Evolutionary conservation across 2,113 vertebrate genomes (phyloP), one percentile per base, ranked within the genome.

Genomic region (Manacus vitellinus): DNA sequence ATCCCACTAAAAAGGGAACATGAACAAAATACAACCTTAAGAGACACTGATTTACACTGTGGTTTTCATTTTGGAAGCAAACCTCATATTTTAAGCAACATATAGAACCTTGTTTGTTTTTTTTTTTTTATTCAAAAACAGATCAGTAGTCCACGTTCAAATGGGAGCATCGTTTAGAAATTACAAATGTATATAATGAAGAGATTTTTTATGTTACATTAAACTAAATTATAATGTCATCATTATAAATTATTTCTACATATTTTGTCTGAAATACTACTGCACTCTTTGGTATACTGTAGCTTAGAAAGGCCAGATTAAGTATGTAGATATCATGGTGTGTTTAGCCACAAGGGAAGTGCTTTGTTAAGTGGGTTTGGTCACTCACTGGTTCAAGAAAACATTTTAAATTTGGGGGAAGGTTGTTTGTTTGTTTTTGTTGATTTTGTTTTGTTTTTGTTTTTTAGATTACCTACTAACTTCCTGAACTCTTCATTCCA

Each of bases 261-360:
- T 70, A 67, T 91, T 96, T 96, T 96, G 39, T 88, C 66, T 52
- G 63, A 62, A 61, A 71, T 71, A 80, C 33, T 65, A 46, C 46
- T 95, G 52, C 83, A 90, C 41, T 49, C 10, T 30, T 96, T 88
- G 14, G 27, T 83, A 33, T 86, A 41, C 6, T 79, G 25, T 65
- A 58, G 7, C 41, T 65, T 85, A 75, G 51, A 61, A 84, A 66
- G 35, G 65, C 28, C 63, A 86, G 22, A 78, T 88, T 74, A 88
- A 85, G 88, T 93, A 28, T 73, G 24, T 47, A 67, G 73, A 43
- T 41, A 75, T 83, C 47, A 43, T 24, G 8, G 6, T 89, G 19
- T 67, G 27, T 87, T 89, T 92, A 30, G 90, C 54, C n/a, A 20
- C 85, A 54, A 44, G 20, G 63, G 49, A 71, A 77, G n/a, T 76